Percentiles rank a stretch among this genome's conserved stretches.
Evolutionary conservation across 2,797 vertebrate species (phyloP).

Genomic region (Onychomys torridus): DNA sequence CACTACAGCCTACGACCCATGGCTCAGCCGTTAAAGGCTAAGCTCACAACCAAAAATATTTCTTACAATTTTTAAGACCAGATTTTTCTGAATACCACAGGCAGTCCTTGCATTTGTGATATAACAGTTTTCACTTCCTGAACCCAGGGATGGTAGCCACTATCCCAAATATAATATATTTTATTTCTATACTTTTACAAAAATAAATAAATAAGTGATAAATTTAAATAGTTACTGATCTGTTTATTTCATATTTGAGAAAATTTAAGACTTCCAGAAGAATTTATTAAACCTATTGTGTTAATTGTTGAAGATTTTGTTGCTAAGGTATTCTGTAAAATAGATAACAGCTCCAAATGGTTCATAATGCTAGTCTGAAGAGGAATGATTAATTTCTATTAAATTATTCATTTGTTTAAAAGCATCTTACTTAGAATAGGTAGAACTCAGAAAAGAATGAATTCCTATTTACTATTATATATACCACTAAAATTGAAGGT

Average conservation of each 20-base stretch:
- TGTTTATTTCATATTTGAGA: not conserved
- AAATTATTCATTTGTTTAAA: conserved; percentile 14
- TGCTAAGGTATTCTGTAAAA: not conserved
- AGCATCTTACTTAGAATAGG: not conserved
- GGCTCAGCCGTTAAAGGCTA: no score
- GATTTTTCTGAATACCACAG: not conserved
- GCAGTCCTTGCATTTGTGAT: not conserved
- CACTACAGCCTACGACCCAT: no score
- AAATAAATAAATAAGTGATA: not conserved
- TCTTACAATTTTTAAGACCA: not conserved
- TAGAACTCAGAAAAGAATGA: not conserved
- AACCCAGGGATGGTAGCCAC: not conserved
- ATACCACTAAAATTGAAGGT: not conserved
- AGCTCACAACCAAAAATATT: no score
- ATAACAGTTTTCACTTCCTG: not conserved
- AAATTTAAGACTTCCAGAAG: not conserved
- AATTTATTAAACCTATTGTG: not conserved
- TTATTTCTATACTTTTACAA: not conserved
- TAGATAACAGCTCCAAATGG: not conserved
- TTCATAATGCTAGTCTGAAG: not conserved
- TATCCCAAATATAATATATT: not conserved
- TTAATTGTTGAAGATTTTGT: not conserved
- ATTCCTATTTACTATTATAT: not conserved
- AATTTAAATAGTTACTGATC: not conserved
- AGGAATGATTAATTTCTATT: not conserved